Percentiles rank a stretch among this genome's conserved stretches.
Conservation (phyloP, 2,888 invertebrate genomes). For the Cephonodes hylas region DNA sequence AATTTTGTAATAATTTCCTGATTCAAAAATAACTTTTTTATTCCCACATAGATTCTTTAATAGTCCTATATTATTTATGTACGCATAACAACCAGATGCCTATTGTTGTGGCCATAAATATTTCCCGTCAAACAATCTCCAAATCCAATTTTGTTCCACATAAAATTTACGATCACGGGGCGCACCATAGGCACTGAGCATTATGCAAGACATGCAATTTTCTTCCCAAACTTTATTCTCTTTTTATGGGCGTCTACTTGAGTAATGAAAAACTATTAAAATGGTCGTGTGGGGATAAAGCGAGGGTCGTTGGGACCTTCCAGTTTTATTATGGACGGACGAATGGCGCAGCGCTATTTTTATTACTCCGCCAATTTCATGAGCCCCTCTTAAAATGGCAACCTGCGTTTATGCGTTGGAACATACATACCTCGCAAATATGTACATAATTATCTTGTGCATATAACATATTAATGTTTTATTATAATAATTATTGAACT, state of each 20-base stretch:
- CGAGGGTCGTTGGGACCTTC: slow-evolving; percentile 72
- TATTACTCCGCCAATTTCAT: slow-evolving; percentile 68
- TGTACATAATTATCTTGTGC: background rate
- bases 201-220: slow-evolving; percentile 78
- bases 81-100: slow-evolving; percentile 18
- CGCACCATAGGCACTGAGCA: slow-evolving; percentile 49
- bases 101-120: slow-evolving; percentile 52
- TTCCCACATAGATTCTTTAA: background rate
- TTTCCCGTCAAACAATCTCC: slow-evolving; percentile 49
- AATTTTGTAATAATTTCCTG: background rate
- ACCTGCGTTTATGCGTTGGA: slow-evolving; percentile 45
- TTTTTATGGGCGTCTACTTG: slow-evolving; percentile 76
- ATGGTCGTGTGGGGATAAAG: slow-evolving; percentile 67
- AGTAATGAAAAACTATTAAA: slow-evolving; percentile 81
- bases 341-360: slow-evolving; percentile 67
- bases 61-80: background rate
- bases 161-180: slow-evolving; percentile 57
- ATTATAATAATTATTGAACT: background rate
- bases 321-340: slow-evolving; percentile 64
- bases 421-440: slow-evolving; percentile 25
- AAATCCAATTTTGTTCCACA: slow-evolving; percentile 58
- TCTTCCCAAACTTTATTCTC: slow-evolving; percentile 68
- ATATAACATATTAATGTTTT: background rate
- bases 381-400: slow-evolving; percentile 63
- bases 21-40: background rate